Conservation (phyloP, 2,797 vertebrate genomes). For the Peromyscus eremicus region DNA sequence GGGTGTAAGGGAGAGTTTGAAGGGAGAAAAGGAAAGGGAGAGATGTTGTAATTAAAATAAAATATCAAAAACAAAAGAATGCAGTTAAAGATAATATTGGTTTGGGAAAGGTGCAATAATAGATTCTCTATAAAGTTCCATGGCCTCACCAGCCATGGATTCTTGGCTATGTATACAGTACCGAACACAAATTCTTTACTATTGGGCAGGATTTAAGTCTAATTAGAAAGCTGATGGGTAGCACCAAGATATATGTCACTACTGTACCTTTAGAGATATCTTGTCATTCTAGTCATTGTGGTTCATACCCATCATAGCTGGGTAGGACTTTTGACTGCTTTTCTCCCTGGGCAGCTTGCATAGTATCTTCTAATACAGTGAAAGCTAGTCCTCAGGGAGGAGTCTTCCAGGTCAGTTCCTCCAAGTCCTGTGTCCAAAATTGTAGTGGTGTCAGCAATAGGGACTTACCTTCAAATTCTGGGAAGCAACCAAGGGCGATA, state of each 20-base stretch:
- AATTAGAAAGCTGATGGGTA: background rate
- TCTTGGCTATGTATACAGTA: background rate
- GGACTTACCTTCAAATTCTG: background rate
- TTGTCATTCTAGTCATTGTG: background rate
- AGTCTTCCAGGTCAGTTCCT: background rate
- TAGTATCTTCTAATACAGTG: background rate
- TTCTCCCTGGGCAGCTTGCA: background rate
- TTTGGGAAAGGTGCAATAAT: background rate
- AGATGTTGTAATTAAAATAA: background rate
- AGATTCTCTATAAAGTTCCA: background rate
- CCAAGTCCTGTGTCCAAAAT: background rate
- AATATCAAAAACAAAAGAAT: background rate
- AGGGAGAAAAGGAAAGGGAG: background rate
- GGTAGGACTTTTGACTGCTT: background rate
- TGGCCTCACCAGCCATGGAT: background rate
- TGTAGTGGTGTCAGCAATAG: background rate
- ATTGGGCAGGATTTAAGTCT: background rate
- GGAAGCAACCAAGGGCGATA: no score
- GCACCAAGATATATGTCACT: background rate
- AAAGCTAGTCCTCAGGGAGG: background rate
- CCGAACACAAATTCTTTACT: background rate
- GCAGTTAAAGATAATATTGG: background rate
- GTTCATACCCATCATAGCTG: background rate
- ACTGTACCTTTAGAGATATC: background rate
- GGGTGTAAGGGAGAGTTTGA: background rate